A percentile compares a stretch with the other conserved stretches of the same genome.
Evolutionary conservation across 2,888 invertebrate species (phyloP).

Genomic region (Molorchus minor): DNA sequence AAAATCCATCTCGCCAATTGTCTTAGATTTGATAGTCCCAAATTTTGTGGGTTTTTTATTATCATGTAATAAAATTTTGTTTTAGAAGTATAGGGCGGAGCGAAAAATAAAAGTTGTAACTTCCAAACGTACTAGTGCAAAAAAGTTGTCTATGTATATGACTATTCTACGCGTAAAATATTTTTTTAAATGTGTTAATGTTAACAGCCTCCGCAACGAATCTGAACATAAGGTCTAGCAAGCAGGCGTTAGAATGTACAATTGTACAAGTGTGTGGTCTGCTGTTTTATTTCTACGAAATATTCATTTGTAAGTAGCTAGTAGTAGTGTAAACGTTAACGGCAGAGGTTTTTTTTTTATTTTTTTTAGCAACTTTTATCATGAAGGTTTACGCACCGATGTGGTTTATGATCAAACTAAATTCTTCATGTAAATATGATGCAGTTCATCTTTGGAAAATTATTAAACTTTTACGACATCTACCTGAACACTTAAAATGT

Average conservation of each 20-base stretch:
- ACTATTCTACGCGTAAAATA: background rate
- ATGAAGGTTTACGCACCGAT: background rate
- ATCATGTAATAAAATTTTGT: too few relatives aligned
- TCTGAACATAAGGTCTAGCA: background rate
- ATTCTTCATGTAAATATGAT: conserved; percentile 1
- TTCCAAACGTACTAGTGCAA: background rate
- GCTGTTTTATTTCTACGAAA: too few relatives aligned
- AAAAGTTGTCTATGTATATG: background rate
- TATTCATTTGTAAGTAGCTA: too few relatives aligned
- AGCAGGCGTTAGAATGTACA: background rate
- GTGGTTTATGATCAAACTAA: background rate
- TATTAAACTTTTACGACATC: too few relatives aligned
- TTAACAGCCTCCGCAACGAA: background rate
- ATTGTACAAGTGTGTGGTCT: too few relatives aligned
- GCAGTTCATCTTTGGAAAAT: too few relatives aligned
- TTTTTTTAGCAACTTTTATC: background rate
- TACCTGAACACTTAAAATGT: too few relatives aligned
- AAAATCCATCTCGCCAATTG: too few relatives aligned
- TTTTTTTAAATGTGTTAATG: background rate
- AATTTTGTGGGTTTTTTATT: too few relatives aligned
- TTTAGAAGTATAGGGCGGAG: background rate
- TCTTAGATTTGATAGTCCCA: too few relatives aligned
- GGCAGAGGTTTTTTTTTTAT: too few relatives aligned
- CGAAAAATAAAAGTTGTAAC: background rate
- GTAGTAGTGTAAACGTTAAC: too few relatives aligned